Evolutionary conservation across 2,888 invertebrate species (phyloP), one percentile per base, ranked within the genome.

Genomic region (Lepidonotus clava): DNA sequence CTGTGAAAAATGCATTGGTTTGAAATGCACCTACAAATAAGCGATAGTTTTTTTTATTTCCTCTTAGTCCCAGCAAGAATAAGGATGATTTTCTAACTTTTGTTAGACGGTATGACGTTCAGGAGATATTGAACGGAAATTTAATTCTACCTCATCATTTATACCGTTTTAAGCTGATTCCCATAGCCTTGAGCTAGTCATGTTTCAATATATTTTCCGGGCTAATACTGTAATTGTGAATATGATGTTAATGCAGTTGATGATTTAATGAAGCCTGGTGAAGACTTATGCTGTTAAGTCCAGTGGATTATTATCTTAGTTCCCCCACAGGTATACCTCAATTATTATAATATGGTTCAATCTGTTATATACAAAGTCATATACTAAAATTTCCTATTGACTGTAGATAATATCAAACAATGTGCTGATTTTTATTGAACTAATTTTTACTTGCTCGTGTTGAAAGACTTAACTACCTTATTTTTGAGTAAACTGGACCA

Each of bases 121-220:
- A 36, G 36, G 11, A 38, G 61, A 36, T 38, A n/a, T 71, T 14
- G 38, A 38, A 38, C 71, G 38, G n/a, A 34, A 66, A 66, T 18
- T 18, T 71, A 11, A 21, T 71, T 71, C 71, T 71, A 71, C 71
- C 71, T 71, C 71, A 71, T 36, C 36, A 38, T 71, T n/a, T 14
- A 34, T 71, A 71, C 14, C 11, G 36, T 66, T 5, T 66, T 66
- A 66, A 66, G 21, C 66, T 71, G 36, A 71, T 38, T 71, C 18
- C 71, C 71, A 34, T 38, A 71, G 71, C 38, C 36, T 71, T 71
- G 38, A 71, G 36, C 71, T 71, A 71, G 71, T 71, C 71, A 71
- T 71, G 38, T 36, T 71, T 71, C 34, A 71, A 71, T 71, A 38
- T 71, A 71, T 71, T 61, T n/a, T 71, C 71, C 24, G 21, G 34